phyloP scores from a whole-genome alignment of 2,113 vertebrate genomes.

The Megaleporinus macrocephalus region DNA sequence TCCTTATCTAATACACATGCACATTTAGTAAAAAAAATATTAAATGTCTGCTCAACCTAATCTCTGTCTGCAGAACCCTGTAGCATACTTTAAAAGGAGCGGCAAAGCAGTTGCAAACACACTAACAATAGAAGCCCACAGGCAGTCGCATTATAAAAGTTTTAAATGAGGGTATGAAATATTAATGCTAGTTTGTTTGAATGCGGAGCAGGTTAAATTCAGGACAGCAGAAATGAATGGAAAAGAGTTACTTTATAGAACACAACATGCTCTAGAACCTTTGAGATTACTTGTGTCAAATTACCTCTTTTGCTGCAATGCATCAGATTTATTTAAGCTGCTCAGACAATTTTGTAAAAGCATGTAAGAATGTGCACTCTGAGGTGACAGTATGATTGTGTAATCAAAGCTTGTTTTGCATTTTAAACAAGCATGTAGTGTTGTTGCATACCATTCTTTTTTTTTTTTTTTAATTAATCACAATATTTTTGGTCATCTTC shows the following conservation, averaged over 20 bases:
- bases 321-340: neutral
- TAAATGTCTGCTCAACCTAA: neutral
- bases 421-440: neutral
- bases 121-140: too few relatives aligned
- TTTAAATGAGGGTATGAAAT: neutral
- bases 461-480: neutral
- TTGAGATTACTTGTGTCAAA: neutral
- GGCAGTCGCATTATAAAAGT: neutral
- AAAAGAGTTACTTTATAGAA: neutral
- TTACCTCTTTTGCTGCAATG: neutral
- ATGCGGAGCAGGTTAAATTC: neutral
- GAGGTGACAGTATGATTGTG: neutral
- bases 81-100: too few relatives aligned
- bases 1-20: neutral
- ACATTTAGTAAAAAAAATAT: neutral
- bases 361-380: too few relatives aligned
- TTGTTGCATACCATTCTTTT: neutral
- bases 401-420: neutral
- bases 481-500: too few relatives aligned
- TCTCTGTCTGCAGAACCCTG: neutral
- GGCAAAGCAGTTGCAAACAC: too few relatives aligned
- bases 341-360: neutral
- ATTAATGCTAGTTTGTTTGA: neutral
- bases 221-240: neutral
- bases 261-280: neutral